Conservation (phyloP, 2,113 vertebrate genomes). For the Craseonycteris thonglongyai region DNA sequence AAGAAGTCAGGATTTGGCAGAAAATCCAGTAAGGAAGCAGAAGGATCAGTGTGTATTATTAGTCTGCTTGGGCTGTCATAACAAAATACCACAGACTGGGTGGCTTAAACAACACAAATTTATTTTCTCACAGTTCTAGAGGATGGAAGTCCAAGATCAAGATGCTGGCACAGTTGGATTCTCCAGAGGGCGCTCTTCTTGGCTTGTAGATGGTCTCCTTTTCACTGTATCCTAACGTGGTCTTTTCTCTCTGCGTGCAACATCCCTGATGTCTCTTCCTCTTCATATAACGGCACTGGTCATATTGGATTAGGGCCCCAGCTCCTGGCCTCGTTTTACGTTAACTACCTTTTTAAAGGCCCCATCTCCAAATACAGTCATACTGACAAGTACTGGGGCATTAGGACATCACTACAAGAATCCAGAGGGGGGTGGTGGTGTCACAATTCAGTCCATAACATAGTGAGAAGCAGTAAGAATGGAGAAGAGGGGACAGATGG, state of each 20-base stretch:
- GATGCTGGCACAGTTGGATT: neutral
- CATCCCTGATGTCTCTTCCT: neutral
- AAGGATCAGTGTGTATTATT: neutral
- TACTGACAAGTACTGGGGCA: neutral
- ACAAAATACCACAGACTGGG: neutral
- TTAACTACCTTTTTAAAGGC: neutral
- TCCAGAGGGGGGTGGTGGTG: too few relatives aligned
- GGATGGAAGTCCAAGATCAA: neutral
- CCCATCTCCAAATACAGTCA: neutral
- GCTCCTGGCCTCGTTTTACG: neutral
- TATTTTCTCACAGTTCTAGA: neutral
- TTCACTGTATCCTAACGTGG: neutral
- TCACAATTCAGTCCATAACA: neutral
- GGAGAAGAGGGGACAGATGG: neutral
- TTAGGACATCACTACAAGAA: neutral
- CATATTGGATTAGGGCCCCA: neutral
- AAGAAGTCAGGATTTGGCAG: neutral
- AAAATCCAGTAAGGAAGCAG: neutral
- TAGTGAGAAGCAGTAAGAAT: neutral
- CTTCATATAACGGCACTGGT: neutral
- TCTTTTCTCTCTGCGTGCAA: neutral
- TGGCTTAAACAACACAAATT: neutral
- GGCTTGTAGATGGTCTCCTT: neutral
- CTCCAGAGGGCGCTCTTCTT: neutral
- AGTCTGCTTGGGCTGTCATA: neutral